These are phyloP conservation scores for Pocota personata DNA, from an alignment of 2,888 invertebrate genomes.

Conservation along the genomic window DNA sequence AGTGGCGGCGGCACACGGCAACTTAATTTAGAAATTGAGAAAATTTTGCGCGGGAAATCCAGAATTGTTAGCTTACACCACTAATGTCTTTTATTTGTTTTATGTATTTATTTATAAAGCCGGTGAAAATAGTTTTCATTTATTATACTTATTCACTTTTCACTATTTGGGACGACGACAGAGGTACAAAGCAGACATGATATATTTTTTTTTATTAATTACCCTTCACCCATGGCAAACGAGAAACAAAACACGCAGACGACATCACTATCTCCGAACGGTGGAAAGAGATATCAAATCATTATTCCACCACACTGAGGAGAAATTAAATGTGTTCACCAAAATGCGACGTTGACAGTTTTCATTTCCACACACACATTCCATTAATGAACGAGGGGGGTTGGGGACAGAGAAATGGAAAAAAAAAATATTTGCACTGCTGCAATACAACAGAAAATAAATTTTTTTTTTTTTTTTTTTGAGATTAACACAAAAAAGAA, in stretches of 20 bases:
- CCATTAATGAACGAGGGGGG: conserved; percentile 1
- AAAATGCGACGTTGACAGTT: conserved; percentile 75
- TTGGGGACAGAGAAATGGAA: neutral
- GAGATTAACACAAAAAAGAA: neutral
- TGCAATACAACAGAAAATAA: neutral
- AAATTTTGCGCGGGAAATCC: conserved; percentile 53
- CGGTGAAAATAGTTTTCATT: conserved; percentile 47
- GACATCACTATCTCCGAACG: neutral
- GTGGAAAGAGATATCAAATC: conserved; percentile 31
- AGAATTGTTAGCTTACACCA: neutral
- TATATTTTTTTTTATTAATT: neutral
- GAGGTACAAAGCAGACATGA: conserved; percentile 11
- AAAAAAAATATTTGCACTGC: neutral
- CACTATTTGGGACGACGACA: conserved; percentile 40
- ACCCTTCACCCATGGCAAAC: conserved; percentile 28
- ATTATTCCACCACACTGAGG: conserved; percentile 23
- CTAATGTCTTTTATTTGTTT: too few species aligned
- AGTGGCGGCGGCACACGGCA: neutral
- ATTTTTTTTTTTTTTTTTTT: neutral
- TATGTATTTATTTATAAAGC: conserved; percentile 51
- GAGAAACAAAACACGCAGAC: conserved; percentile 23
- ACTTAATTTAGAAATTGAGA: conserved; percentile 45
- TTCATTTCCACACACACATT: conserved; percentile 63
- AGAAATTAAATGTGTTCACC: conserved; percentile 45
- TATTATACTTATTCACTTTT: conserved; percentile 23